These are phyloP conservation scores for Elachura formosa DNA, from an alignment of 2,113 vertebrate genomes.

Conservation along the genomic window DNA sequence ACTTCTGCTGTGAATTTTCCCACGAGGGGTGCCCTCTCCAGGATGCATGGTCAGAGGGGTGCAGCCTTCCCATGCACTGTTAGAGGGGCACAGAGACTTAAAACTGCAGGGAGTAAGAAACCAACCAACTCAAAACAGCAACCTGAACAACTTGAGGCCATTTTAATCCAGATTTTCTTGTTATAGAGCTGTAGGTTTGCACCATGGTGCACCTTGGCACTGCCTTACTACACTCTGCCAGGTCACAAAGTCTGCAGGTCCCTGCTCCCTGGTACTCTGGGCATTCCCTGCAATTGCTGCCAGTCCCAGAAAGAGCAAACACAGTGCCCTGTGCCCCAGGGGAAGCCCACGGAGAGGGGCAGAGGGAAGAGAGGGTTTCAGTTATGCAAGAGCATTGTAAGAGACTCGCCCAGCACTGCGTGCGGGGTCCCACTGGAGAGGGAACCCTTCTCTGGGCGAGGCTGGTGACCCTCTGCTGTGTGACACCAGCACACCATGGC, in stretches of 20 bases:
- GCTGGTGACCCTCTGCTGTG: rapidly evolving
- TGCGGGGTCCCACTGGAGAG: background rate
- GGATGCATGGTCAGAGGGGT: background rate
- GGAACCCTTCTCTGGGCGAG: background rate
- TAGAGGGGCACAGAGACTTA: background rate
- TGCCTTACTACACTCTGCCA: rapidly evolving
- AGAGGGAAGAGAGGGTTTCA: background rate
- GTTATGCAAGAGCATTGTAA: background rate
- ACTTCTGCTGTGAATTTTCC: background rate
- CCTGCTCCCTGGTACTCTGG: background rate
- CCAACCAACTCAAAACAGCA: background rate
- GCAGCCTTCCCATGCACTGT: rapidly evolving
- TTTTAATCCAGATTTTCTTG: background rate
- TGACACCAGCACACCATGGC: background rate
- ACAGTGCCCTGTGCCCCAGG: background rate
- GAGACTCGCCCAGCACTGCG: background rate
- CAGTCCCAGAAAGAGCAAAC: background rate
- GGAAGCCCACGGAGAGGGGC: background rate
- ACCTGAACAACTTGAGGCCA: background rate
- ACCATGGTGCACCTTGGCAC: rapidly evolving
- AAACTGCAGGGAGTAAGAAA: background rate
- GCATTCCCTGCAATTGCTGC: background rate
- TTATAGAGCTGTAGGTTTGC: background rate
- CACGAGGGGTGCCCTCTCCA: rapidly evolving
- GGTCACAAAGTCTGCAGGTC: background rate